Conservation (phyloP, 2,797 vertebrate species). For the Antrozous pallidus region DNA sequence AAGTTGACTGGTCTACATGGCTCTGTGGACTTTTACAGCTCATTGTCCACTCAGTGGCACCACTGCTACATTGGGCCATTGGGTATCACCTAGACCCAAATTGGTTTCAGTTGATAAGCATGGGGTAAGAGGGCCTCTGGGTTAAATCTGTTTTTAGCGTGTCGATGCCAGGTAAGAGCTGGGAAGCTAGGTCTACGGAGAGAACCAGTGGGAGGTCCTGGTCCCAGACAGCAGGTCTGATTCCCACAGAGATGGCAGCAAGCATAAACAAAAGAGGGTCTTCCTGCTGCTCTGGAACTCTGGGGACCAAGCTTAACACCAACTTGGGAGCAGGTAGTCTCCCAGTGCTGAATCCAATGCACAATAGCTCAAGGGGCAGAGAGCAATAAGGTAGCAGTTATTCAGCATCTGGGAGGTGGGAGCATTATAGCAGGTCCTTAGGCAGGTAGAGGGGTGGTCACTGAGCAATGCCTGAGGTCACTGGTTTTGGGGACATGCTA, state of each 20-base stretch:
- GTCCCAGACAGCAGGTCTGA: background rate
- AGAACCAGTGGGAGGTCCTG: background rate
- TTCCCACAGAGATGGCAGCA: background rate
- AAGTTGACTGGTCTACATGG: background rate
- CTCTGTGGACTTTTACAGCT: background rate
- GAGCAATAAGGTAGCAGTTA: background rate
- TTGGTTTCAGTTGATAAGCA: background rate
- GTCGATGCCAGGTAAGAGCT: background rate
- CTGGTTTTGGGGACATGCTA: background rate
- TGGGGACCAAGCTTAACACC: background rate
- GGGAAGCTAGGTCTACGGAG: background rate
- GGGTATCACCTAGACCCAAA: background rate
- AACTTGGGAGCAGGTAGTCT: background rate
- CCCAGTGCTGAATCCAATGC: background rate
- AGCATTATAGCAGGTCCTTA: background rate
- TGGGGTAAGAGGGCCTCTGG: background rate
- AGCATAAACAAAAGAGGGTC: background rate
- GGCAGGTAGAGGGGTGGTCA: too few relatives aligned
- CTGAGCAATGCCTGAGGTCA: background rate
- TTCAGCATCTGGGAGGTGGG: background rate
- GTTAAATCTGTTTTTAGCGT: background rate
- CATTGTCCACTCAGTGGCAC: background rate
- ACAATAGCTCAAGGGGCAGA: background rate
- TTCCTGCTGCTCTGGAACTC: background rate
- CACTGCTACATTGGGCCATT: background rate